Conservation (phyloP, 2,888 invertebrate genomes). For the Leptinotarsa tumamoca region DNA sequence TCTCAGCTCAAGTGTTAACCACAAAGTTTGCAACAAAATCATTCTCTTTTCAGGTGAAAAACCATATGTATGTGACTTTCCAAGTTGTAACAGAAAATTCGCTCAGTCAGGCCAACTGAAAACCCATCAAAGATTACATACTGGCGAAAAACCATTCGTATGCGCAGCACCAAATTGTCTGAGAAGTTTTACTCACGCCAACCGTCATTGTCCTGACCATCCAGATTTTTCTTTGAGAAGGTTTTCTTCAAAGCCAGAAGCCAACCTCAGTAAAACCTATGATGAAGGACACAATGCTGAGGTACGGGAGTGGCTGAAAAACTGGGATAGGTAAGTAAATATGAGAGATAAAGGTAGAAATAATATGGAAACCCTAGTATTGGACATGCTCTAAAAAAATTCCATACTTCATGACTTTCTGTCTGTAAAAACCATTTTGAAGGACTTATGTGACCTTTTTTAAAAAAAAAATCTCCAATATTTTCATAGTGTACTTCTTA, state of each 20-base stretch:
- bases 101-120: conserved; percentile 83
- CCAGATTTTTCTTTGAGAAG: conserved; percentile 71
- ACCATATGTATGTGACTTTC: conserved; percentile 80
- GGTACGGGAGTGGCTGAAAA: conserved; percentile 66
- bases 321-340: conserved; percentile 56
- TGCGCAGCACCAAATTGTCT: conserved; percentile 75
- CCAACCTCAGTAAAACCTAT: conserved; percentile 64
- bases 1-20: not conserved
- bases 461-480: no score
- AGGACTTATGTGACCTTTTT: no score
- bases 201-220: conserved; percentile 80
- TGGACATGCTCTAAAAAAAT: not conserved
- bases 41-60: conserved; percentile 72
- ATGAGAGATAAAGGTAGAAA: not conserved
- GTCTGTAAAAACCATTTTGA: no score
- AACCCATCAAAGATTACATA: conserved; percentile 82
- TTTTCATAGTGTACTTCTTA: no score
- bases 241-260: conserved; percentile 54
- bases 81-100: conserved; percentile 77
- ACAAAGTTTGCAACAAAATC: not conserved
- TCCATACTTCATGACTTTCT: no score
- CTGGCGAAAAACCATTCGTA: conserved; percentile 81
- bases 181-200: conserved; percentile 81
- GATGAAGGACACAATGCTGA: conserved; percentile 66
- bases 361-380: not conserved